These are phyloP conservation scores for Cromileptes altivelis DNA, from an alignment of 2,113 vertebrate species.

Conservation along the genomic window DNA sequence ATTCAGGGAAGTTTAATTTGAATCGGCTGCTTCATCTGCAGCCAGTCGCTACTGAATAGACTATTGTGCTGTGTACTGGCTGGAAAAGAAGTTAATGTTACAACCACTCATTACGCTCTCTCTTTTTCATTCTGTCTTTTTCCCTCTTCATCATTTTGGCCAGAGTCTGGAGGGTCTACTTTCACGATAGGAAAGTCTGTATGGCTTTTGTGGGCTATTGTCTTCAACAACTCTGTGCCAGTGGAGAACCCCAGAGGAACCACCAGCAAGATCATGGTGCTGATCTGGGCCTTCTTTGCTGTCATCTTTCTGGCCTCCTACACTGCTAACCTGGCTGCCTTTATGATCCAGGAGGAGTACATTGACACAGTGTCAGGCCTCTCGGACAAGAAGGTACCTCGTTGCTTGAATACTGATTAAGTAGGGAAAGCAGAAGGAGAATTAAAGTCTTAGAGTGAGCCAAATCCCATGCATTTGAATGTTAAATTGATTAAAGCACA, in stretches of 20 bases:
- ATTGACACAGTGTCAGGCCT: constrained; percentile 96
- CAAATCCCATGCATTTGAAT: constrained; percentile 66
- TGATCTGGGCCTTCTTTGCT: constrained; percentile 97
- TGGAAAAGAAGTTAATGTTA: constrained; percentile 14
- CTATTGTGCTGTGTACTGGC: not conserved
- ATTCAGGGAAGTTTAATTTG: constrained; percentile 46
- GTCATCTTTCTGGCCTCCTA: constrained; percentile 98
- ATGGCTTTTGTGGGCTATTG: constrained; percentile 92
- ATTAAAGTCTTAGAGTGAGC: constrained; percentile 69
- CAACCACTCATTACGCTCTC: constrained; percentile 16
- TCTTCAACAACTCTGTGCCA: constrained; percentile 97
- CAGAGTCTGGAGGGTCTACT: constrained; percentile 89
- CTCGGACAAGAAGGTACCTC: constrained; percentile 92
- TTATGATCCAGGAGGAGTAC: constrained; percentile 98
- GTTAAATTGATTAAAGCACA: constrained; percentile 72
- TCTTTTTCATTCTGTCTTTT: constrained; percentile 22
- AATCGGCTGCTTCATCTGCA: constrained; percentile 36
- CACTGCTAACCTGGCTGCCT: constrained; percentile 95
- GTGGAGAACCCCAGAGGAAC: constrained; percentile 97
- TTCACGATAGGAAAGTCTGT: constrained; percentile 97
- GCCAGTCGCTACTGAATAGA: constrained; percentile 27
- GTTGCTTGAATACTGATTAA: constrained; percentile 67
- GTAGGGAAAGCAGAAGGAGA: constrained; percentile 41
- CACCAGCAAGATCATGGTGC: constrained; percentile 98
- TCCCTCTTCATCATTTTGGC: constrained; percentile 10